Conservation (phyloP, 2,113 vertebrate genomes). For the Myanophis thanlyinensis region DNA sequence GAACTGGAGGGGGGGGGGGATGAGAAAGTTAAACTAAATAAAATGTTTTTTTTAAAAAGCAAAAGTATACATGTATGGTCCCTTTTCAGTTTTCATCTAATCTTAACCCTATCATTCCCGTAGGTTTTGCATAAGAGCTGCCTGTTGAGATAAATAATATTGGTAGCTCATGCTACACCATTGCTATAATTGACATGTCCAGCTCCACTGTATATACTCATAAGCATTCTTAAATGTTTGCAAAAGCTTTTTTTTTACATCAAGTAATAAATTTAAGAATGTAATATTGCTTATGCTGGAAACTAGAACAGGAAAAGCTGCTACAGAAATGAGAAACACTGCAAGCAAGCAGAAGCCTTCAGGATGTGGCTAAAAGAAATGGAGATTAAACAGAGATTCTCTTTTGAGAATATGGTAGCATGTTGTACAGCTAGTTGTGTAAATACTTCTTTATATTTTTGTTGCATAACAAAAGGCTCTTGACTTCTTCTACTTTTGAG, state of each 20-base stretch:
- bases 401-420: background rate
- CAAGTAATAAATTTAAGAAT: background rate
- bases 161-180: background rate
- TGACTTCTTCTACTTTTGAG: background rate
- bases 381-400: background rate
- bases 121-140: background rate
- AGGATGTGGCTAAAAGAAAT: no score
- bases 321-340: background rate
- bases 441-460: background rate
- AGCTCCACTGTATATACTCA: background rate
- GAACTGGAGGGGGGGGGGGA: background rate
- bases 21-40: background rate
- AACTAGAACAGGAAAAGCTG: background rate
- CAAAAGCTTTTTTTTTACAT: background rate
- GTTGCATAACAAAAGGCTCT: background rate
- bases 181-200: background rate
- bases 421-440: background rate
- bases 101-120: background rate
- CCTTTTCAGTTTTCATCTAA: background rate
- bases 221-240: background rate
- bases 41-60: background rate
- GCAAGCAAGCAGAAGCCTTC: background rate
- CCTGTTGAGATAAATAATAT: background rate
- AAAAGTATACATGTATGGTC: background rate
- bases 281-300: background rate